Evolutionary conservation across 2,113 vertebrate species (phyloP), one percentile per base, ranked within the genome.

Genomic region (Hippocampus zosterae): DNA sequence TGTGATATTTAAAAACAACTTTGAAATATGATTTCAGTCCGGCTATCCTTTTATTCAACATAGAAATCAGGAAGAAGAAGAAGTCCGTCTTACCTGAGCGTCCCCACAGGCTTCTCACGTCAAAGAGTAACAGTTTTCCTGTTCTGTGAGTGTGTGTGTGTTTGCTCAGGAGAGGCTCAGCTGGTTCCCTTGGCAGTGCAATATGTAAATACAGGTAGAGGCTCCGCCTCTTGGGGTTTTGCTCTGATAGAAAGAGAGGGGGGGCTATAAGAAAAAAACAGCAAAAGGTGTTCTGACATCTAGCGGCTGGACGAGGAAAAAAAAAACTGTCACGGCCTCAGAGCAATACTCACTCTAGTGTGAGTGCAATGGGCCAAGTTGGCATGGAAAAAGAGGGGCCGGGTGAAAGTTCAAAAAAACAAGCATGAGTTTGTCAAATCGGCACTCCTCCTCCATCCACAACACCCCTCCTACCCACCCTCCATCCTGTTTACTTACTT

Each of bases 171-270:
- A 82, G 87, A 88, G 79, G 80, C 76, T 85, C 44, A 81, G 83
- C 80, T 82, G 73, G 89, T 90, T 89, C 84, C 90, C 88, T 84
- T 85, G 85, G 80, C 65, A 83, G 78, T 86, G 74, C 75, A 81
- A 73, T 66, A 73, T 81, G 77, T 83, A 85, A 88, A 86, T 79
- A 81, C 41, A 77, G 13, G 9, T 69, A 15, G 33, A 77, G 68
- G 74, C 84, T 84, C 84, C 87, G 48, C 87, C 88, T 77, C 70
- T 63, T 37, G 50, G 13, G 8, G n/a, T 60, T 61, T 18, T 37
- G 37, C 13, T 37, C 27, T 37, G 63, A 65, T 8, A 66, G 40
- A 29, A 21, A 62, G 55, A 62, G 21, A 13, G 19, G 18, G 23
- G 11, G 48, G 18, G 50, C 33, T 64, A 19, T 21, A 12, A 42